Evolutionary conservation across 2,113 vertebrate species (phyloP).

Genomic region (Tragulus kanchil): DNA sequence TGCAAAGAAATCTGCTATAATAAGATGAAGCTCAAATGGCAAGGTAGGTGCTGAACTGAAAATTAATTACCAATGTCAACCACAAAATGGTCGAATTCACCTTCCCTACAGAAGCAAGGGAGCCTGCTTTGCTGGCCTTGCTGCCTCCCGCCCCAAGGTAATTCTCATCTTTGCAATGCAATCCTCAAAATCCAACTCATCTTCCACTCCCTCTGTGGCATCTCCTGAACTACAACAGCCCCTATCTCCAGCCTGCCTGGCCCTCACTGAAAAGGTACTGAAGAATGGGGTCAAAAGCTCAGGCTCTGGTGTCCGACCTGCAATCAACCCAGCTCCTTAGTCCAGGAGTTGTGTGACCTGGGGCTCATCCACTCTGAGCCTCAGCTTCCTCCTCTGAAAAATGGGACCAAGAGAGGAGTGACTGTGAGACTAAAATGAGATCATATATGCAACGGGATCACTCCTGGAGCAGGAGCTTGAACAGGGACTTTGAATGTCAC

Average conservation of each 20-base stretch:
- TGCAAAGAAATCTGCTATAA: conserved; percentile 47
- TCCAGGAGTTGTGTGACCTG: neutral
- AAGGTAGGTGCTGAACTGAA: conserved; percentile 68
- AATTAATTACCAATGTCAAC: conserved; percentile 60
- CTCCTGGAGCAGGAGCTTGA: neutral
- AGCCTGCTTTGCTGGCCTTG: neutral
- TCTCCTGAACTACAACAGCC: neutral
- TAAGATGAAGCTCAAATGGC: conserved; percentile 68
- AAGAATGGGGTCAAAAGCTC: neutral
- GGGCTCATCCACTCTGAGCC: neutral
- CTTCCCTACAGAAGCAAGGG: neutral
- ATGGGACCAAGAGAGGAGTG: neutral
- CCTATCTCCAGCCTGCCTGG: neutral
- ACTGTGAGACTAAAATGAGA: neutral
- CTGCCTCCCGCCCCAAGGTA: neutral
- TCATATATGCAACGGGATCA: neutral
- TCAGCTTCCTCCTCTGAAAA: neutral
- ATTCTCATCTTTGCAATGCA: neutral
- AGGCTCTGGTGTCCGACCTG: neutral
- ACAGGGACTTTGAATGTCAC: neutral
- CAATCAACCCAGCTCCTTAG: neutral
- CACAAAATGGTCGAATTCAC: conserved; percentile 31
- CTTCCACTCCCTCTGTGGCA: neutral
- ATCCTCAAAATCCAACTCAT: neutral
- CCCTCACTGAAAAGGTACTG: neutral